A percentile compares a stretch with the other conserved stretches of the same genome.
Evolutionary conservation across 2,113 vertebrate species (phyloP).

Genomic region (Boleophthalmus pectinirostris): DNA sequence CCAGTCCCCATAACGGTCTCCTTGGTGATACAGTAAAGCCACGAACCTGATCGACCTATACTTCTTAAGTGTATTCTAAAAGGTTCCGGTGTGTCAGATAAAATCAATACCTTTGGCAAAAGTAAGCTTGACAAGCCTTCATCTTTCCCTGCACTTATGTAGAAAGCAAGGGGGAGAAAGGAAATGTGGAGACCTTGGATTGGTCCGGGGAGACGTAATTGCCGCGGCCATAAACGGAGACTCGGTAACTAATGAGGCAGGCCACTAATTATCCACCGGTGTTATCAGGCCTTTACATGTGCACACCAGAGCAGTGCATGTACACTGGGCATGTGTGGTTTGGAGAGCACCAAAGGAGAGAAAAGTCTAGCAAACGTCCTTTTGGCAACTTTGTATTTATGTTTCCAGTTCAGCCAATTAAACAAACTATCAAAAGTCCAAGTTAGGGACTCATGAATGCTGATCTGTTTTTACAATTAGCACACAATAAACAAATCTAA

Average conservation of each 20-base stretch:
- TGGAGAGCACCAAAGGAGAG: background rate
- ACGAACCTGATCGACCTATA: background rate
- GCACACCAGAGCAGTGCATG: conserved; percentile 8
- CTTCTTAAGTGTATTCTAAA: conserved; percentile 5
- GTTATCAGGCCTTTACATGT: conserved; percentile 55
- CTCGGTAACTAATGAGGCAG: conserved; percentile 62
- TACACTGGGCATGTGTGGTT: conserved; percentile 16
- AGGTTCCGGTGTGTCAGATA: background rate
- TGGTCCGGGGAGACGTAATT: conserved; percentile 58
- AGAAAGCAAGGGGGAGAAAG: background rate
- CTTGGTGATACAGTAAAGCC: background rate
- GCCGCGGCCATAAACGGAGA: conserved; percentile 54
- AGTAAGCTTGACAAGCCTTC: background rate
- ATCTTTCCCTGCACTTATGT: background rate
- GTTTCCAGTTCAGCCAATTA: background rate
- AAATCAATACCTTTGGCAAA: conserved; percentile 5
- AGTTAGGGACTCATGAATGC: background rate
- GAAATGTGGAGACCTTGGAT: conserved; percentile 43
- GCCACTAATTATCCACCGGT: conserved; percentile 65
- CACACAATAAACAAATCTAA: background rate
- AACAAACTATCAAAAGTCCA: background rate
- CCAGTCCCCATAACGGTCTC: background rate
- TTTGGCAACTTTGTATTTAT: conserved; percentile 19
- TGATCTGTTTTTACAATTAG: conserved; percentile 5
- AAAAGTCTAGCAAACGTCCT: conserved; percentile 16